Evolutionary conservation across 1,140 invertebrate species (phyloP).

Genomic region (Lethocerus indicus): DNA sequence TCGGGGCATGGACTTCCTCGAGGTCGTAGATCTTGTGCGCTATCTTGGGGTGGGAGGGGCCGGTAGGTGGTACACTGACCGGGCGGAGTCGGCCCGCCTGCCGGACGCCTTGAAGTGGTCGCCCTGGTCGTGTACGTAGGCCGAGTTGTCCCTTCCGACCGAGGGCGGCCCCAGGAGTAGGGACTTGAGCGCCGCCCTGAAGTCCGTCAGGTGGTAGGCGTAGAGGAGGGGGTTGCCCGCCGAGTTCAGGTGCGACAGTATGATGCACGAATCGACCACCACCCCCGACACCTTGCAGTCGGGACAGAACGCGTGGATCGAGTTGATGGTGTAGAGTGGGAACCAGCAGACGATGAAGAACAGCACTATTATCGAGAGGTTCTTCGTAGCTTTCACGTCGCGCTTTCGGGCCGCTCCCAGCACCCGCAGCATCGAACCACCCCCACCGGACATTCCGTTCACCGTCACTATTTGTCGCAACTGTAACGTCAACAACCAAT

Average conservation of each 20-base stretch:
- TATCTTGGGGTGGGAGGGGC: too few species aligned
- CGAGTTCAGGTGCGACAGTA: conserved; percentile 76
- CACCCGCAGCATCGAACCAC: conserved; percentile 53
- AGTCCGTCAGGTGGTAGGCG: conserved; percentile 77
- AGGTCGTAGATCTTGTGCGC: too few species aligned
- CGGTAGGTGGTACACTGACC: too few species aligned
- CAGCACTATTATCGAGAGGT: conserved; percentile 72
- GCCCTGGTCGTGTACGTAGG: too few species aligned
- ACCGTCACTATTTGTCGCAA: conserved; percentile 37
- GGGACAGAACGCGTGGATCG: conserved; percentile 61
- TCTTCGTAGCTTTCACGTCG: conserved; percentile 84
- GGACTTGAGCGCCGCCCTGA: conserved; percentile 42
- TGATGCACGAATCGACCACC: conserved; percentile 65
- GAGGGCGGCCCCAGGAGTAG: too few species aligned
- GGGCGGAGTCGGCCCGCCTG: too few species aligned
- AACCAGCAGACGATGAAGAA: conserved; percentile 91
- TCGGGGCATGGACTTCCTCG: too few species aligned
- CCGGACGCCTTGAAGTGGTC: too few species aligned
- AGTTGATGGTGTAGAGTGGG: conserved; percentile 80
- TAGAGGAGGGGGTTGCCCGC: conserved; percentile 76
- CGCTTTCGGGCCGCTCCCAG: conserved; percentile 60
- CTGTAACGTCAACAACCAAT: conserved; percentile 25
- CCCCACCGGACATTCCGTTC: conserved; percentile 25
- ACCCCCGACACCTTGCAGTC: conserved; percentile 43
- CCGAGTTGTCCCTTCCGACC: too few species aligned